Evolutionary conservation across 2,888 invertebrate species (phyloP), one percentile per base, ranked within the genome.

Genomic region (Teinopalpus imperialis): DNA sequence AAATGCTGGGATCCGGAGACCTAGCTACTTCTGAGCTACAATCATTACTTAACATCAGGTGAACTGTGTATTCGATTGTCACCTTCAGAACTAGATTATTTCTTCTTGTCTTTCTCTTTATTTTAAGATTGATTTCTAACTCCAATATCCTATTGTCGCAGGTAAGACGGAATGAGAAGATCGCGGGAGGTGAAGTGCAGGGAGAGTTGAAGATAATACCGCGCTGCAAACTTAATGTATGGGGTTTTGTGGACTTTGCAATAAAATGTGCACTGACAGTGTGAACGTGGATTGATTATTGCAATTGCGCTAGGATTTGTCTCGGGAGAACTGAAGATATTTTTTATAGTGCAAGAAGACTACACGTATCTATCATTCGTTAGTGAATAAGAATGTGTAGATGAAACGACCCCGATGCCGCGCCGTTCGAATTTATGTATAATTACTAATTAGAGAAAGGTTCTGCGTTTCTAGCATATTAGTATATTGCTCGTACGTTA

Each of bases 151-250:
- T 52, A 55, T 85, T 83, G 81, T 80, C 70, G 41, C 68, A 86
- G 85, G 81, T 81, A 66, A 61, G 65, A 69, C 64, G 69, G 68
- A 58, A 49, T 48, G 44, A 53, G 63, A 57, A 66, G 60, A 59
- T 59, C 61, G 63, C 69, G 69, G 74, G 78, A 69, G 67, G 72
- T 67, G 52, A 58, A 54, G 43, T 43, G 67, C 67, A 65, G 66
- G 66, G 63, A 51, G 36, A 49, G 51, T 47, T 49, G 42, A 52
- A 49, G 50, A 53, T 57, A 55, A 53, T 47, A 51, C 49, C 44
- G 52, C 42, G 46, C 45, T 52, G 51, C 43, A 43, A 56, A 46
- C 51, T 55, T 52, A 55, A 39, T 42, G 34, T 40, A 44, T 32
- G 44, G 49, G 52, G 53, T 53, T 51, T 52, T 63, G 59, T 56